Evolutionary conservation across 2,888 invertebrate species (phyloP).

Genomic region (Bembecia ichneumoniformis): DNA sequence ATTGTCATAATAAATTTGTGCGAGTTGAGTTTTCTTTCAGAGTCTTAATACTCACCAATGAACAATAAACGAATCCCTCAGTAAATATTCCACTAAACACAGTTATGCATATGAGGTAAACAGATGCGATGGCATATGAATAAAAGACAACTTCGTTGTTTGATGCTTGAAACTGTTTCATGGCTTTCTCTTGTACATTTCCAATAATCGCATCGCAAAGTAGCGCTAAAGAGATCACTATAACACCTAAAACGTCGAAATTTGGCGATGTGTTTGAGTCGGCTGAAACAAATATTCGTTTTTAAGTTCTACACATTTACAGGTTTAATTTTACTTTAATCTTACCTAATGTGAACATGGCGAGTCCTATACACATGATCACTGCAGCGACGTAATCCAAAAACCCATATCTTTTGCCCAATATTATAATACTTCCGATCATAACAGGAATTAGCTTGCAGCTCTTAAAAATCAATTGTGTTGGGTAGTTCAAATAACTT

Average conservation of each 20-base stretch:
- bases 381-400: conserved; percentile 88
- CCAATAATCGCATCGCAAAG: conserved; percentile 96
- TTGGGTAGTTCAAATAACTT: conserved; percentile 96
- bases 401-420: conserved; percentile 87
- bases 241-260: conserved; percentile 78
- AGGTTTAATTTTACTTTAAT: background rate
- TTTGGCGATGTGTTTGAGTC: conserved; percentile 83
- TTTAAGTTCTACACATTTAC: background rate
- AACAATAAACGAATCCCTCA: conserved; percentile 83
- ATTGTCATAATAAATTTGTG: no score
- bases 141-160: conserved; percentile 95
- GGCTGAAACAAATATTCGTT: conserved; percentile 45
- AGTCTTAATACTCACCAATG: conserved; percentile 69
- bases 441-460: conserved; percentile 97
- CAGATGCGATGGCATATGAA: conserved; percentile 90
- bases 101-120: conserved; percentile 84
- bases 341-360: conserved; percentile 91
- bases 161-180: conserved; percentile 85
- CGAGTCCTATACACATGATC: conserved; percentile 90
- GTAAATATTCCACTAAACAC: conserved; percentile 79
- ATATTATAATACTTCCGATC: conserved; percentile 92
- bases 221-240: conserved; percentile 86
- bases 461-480: conserved; percentile 97
- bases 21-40: no score
- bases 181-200: conserved; percentile 96